Conservation (phyloP, 2,797 vertebrate species). For the Esox masquinongy region DNA sequence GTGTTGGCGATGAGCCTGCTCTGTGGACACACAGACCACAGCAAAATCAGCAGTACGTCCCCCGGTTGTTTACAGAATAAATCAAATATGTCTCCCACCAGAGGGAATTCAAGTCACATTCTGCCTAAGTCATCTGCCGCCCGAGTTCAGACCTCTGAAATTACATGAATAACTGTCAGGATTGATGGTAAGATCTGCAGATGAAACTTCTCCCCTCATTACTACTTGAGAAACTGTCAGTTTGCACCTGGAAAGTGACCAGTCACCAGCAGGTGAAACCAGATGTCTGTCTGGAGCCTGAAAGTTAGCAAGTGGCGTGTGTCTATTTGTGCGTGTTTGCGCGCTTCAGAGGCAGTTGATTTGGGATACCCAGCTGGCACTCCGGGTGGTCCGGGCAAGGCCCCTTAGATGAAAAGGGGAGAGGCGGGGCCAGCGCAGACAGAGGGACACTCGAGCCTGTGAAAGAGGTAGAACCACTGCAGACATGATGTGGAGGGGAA, state of each 20-base stretch:
- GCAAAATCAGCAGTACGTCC: background rate
- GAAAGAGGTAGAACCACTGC: background rate
- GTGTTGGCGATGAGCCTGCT: background rate
- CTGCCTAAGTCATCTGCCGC: background rate
- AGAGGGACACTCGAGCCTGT: background rate
- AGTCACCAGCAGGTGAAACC: background rate
- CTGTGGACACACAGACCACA: background rate
- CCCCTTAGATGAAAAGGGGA: background rate
- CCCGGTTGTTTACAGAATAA: background rate
- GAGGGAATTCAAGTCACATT: background rate
- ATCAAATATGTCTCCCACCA: background rate
- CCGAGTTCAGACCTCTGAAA: background rate
- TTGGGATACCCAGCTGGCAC: background rate
- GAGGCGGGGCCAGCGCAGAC: background rate
- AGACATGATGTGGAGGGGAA: background rate
- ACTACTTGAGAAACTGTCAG: background rate
- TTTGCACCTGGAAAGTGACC: background rate
- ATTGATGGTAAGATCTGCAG: background rate
- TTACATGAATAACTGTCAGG: background rate
- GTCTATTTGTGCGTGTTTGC: background rate
- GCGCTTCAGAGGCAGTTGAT: background rate
- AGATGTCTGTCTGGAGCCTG: background rate
- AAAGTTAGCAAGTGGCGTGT: background rate
- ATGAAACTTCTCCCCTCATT: background rate
- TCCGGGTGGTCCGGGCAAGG: background rate